These are phyloP conservation scores for Drosophila sucinea DNA, from an alignment of 1,140 invertebrate species.

Conservation along the genomic window DNA sequence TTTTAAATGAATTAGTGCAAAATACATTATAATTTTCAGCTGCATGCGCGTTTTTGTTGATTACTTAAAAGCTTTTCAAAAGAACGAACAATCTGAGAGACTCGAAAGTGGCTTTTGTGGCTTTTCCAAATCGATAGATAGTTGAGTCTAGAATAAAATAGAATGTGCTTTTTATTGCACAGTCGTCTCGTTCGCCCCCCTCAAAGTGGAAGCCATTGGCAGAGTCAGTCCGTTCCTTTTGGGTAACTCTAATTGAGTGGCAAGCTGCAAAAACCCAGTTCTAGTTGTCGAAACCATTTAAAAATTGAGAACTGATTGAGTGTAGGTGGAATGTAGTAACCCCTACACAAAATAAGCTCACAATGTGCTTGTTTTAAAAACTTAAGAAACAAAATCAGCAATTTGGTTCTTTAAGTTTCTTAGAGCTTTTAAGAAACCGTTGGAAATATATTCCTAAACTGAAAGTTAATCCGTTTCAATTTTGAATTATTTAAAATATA, in stretches of 20 bases:
- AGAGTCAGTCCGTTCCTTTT: not conserved
- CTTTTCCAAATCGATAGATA: conserved; percentile 48
- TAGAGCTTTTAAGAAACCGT: too few species aligned
- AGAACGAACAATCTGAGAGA: conserved; percentile 4
- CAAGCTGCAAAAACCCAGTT: not conserved
- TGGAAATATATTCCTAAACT: too few species aligned
- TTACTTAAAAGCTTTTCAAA: conserved; percentile 59
- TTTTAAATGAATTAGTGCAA: conserved; percentile 68
- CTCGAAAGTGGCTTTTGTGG: conserved; percentile 33
- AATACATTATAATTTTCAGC: conserved; percentile 62
- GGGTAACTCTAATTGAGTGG: conserved; percentile 11
- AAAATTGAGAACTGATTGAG: not conserved
- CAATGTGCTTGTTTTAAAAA: not conserved
- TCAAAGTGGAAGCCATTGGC: too few species aligned
- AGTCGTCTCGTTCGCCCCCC: not conserved
- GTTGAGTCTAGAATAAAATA: not conserved
- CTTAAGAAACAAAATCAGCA: too few species aligned
- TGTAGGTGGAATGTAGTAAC: too few species aligned
- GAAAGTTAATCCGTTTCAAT: too few species aligned
- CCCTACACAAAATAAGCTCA: not conserved
- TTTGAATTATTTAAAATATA: too few species aligned
- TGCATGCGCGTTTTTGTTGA: conserved; percentile 51
- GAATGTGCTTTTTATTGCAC: conserved; percentile 1
- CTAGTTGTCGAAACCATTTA: not conserved
- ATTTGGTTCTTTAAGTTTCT: too few species aligned